A percentile compares a stretch with the other conserved stretches of the same genome.
Conservation (phyloP, 2,797 vertebrate species). For the Amazona finschi region DNA sequence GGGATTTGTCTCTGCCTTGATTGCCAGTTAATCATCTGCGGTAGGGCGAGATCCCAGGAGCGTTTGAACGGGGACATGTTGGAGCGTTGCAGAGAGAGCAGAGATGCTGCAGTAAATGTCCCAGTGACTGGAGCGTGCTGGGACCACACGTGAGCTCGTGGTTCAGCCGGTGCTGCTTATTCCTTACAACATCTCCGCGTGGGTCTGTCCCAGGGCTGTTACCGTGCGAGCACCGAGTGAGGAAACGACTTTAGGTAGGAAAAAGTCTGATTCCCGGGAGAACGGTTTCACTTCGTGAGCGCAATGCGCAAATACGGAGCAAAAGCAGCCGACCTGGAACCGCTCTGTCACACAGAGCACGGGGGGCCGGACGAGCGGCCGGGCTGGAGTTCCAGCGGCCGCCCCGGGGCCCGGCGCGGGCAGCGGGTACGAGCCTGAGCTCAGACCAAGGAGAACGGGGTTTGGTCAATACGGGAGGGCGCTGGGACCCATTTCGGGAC, state of each 20-base stretch:
- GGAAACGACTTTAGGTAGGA: not conserved
- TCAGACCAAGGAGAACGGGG: not conserved
- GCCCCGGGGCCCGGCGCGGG: not conserved
- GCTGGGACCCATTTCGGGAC: not conserved
- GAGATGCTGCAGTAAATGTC: not conserved
- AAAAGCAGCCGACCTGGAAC: not conserved
- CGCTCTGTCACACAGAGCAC: not conserved
- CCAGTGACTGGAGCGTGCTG: not conserved
- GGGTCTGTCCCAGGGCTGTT: not conserved
- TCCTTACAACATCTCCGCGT: fast-evolving
- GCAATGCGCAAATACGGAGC: not conserved
- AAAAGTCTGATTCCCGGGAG: not conserved
- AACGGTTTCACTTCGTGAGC: not conserved
- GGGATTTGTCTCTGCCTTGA: not conserved
- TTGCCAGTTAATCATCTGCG: not conserved
- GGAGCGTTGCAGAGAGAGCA: not conserved
- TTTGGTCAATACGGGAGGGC: no score
- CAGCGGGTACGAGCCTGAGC: not conserved
- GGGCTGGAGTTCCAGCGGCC: not conserved
- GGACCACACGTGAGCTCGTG: not conserved
- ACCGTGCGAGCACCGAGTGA: not conserved
- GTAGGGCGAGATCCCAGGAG: not conserved
- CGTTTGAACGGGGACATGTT: fast-evolving
- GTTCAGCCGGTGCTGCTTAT: fast-evolving
- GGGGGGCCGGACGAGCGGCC: not conserved